Evolutionary conservation across 2,888 invertebrate species (phyloP).

Genomic region (Gisinianus flammeolus): DNA sequence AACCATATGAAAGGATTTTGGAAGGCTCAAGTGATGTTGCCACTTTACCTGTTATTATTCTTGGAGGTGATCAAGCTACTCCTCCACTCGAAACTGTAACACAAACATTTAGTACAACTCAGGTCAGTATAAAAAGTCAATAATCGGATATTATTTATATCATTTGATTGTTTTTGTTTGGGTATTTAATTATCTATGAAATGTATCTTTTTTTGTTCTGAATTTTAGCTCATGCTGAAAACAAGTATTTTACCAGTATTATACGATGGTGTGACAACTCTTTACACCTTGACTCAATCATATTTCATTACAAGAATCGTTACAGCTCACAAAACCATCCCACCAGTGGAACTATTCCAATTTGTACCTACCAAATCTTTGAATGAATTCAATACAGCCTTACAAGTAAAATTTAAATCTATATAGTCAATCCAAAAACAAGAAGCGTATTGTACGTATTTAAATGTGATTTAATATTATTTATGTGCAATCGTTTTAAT

Average conservation of each 20-base stretch:
- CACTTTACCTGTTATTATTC: conserved; percentile 79
- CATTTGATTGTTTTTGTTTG: background rate
- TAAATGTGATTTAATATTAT: background rate
- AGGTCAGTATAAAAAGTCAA: conserved; percentile 61
- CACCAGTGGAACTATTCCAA: conserved; percentile 84
- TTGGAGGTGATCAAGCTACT: conserved; percentile 78
- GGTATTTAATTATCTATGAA: background rate
- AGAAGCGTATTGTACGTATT: no score
- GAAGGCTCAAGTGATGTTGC: conserved; percentile 66
- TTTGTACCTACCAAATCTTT: conserved; percentile 84
- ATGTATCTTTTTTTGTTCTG: conserved; percentile 17
- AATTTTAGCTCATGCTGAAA: conserved; percentile 72
- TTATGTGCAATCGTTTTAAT: background rate
- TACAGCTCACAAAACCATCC: conserved; percentile 87
- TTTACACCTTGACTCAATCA: conserved; percentile 82
- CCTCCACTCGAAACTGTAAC: conserved; percentile 86
- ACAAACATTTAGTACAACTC: conserved; percentile 90
- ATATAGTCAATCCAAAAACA: no score
- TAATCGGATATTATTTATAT: background rate
- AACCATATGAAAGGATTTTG: conserved; percentile 80
- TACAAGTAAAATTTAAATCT: conserved; percentile 79
- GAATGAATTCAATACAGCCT: conserved; percentile 84
- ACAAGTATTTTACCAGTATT: conserved; percentile 87
- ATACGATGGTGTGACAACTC: conserved; percentile 73
- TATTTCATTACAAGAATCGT: conserved; percentile 85